phyloP scores from a whole-genome alignment of 2,888 invertebrate genomes.

The Synergus umbraculus region DNA sequence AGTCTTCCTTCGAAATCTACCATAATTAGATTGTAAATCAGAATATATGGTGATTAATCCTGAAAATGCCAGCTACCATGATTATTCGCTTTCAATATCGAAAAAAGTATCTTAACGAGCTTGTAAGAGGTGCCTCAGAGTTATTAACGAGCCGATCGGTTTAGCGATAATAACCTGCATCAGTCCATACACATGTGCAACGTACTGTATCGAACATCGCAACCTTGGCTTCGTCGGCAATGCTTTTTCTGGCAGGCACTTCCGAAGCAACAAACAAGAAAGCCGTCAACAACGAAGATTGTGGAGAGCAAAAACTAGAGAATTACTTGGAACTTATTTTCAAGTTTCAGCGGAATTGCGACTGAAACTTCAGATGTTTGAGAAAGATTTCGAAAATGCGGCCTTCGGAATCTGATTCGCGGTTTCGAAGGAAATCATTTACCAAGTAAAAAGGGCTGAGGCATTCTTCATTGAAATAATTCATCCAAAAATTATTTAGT shows the following conservation, averaged over 20 bases:
- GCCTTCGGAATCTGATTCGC: neutral
- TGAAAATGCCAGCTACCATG: constrained; percentile 41
- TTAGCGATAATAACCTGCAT: constrained; percentile 41
- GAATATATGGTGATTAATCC: constrained; percentile 18
- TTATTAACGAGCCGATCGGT: constrained; percentile 41
- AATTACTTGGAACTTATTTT: neutral
- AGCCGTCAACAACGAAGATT: neutral
- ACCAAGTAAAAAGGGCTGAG: no score
- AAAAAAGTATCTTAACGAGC: constrained; percentile 41
- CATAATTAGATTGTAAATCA: constrained; percentile 37
- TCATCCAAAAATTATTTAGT: no score
- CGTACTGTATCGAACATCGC: constrained; percentile 31
- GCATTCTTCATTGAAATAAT: no score
- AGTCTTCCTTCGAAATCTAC: neutral
- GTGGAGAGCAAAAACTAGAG: neutral
- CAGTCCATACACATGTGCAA: constrained; percentile 37
- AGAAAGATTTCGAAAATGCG: neutral
- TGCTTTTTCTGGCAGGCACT: constrained; percentile 26
- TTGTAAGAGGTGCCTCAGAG: constrained; percentile 36
- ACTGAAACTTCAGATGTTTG: neutral
- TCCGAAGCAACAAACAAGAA: constrained; percentile 39
- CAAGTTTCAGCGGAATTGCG: neutral
- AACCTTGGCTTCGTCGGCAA: constrained; percentile 20
- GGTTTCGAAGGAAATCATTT: no score
- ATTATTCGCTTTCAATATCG: constrained; percentile 40